Evolutionary conservation across 2,797 vertebrate genomes (phyloP).

Genomic region (Microcaecilia unicolor): DNA sequence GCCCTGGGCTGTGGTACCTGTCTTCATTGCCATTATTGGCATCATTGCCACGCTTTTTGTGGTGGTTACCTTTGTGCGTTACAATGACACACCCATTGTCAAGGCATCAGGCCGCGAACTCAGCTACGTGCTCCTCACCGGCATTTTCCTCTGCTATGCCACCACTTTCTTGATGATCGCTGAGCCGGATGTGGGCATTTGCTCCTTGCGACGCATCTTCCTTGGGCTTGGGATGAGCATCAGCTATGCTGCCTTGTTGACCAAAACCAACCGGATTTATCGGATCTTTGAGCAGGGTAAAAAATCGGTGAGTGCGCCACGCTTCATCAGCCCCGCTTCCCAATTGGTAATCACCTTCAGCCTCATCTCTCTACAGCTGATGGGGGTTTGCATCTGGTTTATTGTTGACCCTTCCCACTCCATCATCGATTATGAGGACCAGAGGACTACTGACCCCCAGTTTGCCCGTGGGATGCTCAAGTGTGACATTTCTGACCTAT

Average conservation of each 20-base stretch:
- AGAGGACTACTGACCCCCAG: constrained; percentile 80
- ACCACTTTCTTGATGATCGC: constrained; percentile 95
- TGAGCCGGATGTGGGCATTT: constrained; percentile 73
- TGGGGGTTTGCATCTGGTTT: constrained; percentile 92
- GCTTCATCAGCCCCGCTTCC: constrained; percentile 88
- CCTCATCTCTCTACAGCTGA: constrained; percentile 87
- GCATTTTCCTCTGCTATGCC: constrained; percentile 90
- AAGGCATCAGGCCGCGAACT: constrained; percentile 90
- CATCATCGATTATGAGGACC: constrained; percentile 90
- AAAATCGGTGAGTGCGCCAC: constrained; percentile 82
- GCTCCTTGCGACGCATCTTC: constrained; percentile 84
- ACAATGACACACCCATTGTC: constrained; percentile 92
- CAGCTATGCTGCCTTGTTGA: constrained; percentile 89
- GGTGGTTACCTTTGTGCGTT: constrained; percentile 82
- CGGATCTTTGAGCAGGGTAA: constrained; percentile 96
- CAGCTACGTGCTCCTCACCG: constrained; percentile 88
- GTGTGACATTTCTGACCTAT: constrained; percentile 92
- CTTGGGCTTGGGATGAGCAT: constrained; percentile 92
- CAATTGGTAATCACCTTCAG: constrained; percentile 92
- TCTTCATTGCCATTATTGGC: constrained; percentile 80
- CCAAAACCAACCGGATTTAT: constrained; percentile 95
- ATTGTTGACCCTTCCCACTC: constrained; percentile 87
- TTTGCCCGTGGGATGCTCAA: constrained; percentile 83
- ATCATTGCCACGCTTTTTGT: constrained; percentile 86
- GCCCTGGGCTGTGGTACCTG: constrained; percentile 84